Evolutionary conservation across 1,140 invertebrate species (phyloP), one percentile per base, ranked within the genome.

Genomic region (Heliconius himera): DNA sequence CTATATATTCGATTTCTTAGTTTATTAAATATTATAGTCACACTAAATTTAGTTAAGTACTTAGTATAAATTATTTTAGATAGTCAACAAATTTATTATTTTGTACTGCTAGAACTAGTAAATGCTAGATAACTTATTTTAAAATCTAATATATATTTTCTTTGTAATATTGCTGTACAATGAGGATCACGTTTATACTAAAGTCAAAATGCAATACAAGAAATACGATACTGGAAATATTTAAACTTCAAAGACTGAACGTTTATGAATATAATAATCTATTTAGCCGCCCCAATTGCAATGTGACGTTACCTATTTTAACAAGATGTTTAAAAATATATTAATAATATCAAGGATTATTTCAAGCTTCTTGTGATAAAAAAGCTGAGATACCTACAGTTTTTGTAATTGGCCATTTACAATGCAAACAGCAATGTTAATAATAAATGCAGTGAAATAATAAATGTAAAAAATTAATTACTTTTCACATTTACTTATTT

Each of bases 41-140:
- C 22, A 29, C 20, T 76, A 77, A 73, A 60, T 77, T 72, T 73
- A 77, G 70, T 66, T 49, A 71, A 77, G 11, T 77, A 56, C 46
- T 33, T 77, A 77, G 51, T 73, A 56, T 73, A 77, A 73, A 77
- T 26, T 77, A 72, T 38, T 72, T 77, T 77, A 77, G 76, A 73
- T 77, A 77, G 76, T 71, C 33, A 77, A 77, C 76, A 77, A 77
- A 77, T 77, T 72, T 29, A 26, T 66, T 29, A 73, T 73, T 77
- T 76, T 77, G 70, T 77, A 77, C 46, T 54, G 29, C 75, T 70
- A 70, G 26, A 33, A 38, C 41, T 77, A 77, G 76, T 77, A 77
- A 77, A 77, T 72, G 76, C 76, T 77, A 77, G 76, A 49, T 71
- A 60, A 60, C 20, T 60, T 60, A 60, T 22, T 60, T 60, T 60